A percentile compares a stretch with the other conserved stretches of the same genome.
These are phyloP conservation scores for Hyaena hyaena DNA, from an alignment of 2,113 vertebrate species.

Conservation along the genomic window DNA sequence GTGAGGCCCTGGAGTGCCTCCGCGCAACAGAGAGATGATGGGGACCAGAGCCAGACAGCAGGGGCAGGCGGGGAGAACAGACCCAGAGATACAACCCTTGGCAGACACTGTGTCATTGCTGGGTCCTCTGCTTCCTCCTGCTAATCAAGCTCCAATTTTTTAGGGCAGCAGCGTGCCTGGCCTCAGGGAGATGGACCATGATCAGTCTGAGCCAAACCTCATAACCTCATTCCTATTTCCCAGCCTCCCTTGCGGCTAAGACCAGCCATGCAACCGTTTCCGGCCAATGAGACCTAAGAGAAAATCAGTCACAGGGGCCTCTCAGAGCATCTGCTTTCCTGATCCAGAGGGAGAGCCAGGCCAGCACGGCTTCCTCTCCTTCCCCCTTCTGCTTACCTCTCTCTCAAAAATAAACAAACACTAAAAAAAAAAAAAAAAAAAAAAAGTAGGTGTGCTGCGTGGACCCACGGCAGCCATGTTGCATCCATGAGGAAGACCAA, in stretches of 20 bases:
- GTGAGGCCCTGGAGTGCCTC: not conserved
- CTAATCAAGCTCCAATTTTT: not conserved
- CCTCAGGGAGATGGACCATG: not conserved
- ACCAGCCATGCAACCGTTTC: not conserved
- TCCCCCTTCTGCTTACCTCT: not conserved
- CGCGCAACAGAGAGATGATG: not conserved
- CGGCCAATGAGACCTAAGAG: not conserved
- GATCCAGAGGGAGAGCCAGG: not conserved
- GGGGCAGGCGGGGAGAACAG: too few species aligned
- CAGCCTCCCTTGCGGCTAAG: not conserved
- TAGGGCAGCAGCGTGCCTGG: not conserved
- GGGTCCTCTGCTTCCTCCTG: not conserved
- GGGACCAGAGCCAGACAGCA: not conserved
- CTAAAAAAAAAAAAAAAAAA: not conserved
- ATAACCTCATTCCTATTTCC: not conserved
- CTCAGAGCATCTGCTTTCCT: not conserved
- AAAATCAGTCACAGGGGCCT: not conserved
- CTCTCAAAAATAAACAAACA: too few species aligned
- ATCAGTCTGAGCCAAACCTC: not conserved
- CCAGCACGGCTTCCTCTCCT: not conserved
- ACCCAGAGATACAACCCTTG: not conserved
- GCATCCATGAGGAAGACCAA: not conserved
- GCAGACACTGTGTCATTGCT: not conserved
- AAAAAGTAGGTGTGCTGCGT: not conserved
- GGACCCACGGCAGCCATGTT: not conserved